Evolutionary conservation across 1,140 invertebrate genomes (phyloP), one percentile per base, ranked within the genome.

Genomic region (Caenorhabditis briggsae): DNA sequence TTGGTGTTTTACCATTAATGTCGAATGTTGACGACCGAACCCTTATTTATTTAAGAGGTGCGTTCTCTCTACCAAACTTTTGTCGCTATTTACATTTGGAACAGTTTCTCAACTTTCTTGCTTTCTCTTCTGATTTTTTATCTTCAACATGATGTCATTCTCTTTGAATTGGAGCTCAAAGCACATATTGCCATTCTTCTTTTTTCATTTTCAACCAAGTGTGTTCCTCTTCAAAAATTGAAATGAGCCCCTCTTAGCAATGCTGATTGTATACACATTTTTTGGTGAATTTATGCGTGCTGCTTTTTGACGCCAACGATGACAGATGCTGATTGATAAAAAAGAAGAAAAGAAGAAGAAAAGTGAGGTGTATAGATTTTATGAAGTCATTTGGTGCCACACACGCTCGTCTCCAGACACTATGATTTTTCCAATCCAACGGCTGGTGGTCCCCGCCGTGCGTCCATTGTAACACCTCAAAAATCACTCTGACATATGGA

Each of bases 351-450:
- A 46, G 18, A 46, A 46, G 64, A 46, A n/a, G 46, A 78, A 20
- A 20, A 61, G 46, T 23, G 70, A 78, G 70, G 70, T 78, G 70
- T 78, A 78, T 78, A 78, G 70, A 78, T 78, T 78, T 78, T 78
- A 78, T 78, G 70, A 78, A 78, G 70, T 78, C 70, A 78, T 78
- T 78, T 41, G 46, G 70, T 78, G 70, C 70, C 70, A 78, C 70
- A 78, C 65, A 70, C 70, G 23, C 33, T 33, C 33, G 33, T 33
- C 33, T 46, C 64, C 64, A 70, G 50, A 50, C 70, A 41, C 70
- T 78, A 78, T 78, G 70, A 78, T 78, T 78, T 78, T 78, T 78
- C 70, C 5, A 50, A 78, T 78, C n/a, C n/a, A 18, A 11, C 14
- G 33, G 46, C 70, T 78, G 23, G 70, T 48, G 70, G 43, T 50